phyloP scores from a whole-genome alignment of 1,140 invertebrate species.

The Ips typographus region DNA sequence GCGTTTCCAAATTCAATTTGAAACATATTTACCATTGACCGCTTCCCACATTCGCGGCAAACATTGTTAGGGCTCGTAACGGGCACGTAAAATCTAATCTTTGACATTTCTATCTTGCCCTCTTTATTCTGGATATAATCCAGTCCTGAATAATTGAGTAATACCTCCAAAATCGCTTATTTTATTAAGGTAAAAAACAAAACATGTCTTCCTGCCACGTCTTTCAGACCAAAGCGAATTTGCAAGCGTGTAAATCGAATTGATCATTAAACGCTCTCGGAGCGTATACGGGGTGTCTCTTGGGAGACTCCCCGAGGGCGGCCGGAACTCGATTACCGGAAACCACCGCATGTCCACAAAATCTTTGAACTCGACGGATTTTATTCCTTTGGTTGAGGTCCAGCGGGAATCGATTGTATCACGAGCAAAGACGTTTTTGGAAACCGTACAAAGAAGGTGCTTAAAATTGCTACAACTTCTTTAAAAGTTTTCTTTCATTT shows the following conservation, averaged over 20 bases:
- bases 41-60: conserved; percentile 28
- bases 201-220: not conserved
- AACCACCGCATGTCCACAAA: conserved; percentile 46
- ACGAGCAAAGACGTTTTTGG: conserved; percentile 8
- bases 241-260: conserved; percentile 28
- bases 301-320: conserved; percentile 40
- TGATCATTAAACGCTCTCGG: conserved; percentile 30
- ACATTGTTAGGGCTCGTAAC: conserved; percentile 33
- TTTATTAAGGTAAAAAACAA: not conserved
- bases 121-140: conserved; percentile 3
- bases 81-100: conserved; percentile 31
- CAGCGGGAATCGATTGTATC: conserved; percentile 21
- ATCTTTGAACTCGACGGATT: conserved; percentile 44
- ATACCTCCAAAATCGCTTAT: not conserved
- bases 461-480: conserved; percentile 7
- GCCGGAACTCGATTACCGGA: conserved; percentile 49
- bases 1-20: conserved; percentile 33
- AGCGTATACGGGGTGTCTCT: conserved; percentile 34
- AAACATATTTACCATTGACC: conserved; percentile 37
- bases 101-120: conserved; percentile 19
- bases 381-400: conserved; percentile 15
- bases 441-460: not conserved
- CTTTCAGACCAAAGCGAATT: conserved; percentile 8
- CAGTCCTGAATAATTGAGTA: conserved; percentile 15
- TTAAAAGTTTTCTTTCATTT: conserved; percentile 6